Conservation (phyloP, 2,888 invertebrate species). For the Incurvaria masculella region DNA sequence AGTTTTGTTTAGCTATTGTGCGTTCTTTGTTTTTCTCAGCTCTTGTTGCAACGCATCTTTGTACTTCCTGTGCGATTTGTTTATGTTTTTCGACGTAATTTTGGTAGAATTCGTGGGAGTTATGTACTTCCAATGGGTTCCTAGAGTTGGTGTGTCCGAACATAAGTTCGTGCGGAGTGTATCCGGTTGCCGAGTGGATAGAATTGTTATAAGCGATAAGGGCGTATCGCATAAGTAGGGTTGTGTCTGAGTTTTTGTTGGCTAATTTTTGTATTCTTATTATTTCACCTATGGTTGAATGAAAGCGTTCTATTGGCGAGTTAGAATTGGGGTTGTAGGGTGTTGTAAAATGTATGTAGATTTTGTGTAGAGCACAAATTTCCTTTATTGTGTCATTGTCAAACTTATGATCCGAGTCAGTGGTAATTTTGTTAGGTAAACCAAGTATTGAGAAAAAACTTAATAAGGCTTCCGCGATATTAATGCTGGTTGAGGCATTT, state of each 20-base stretch:
- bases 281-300: conserved; percentile 16
- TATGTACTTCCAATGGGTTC: background rate
- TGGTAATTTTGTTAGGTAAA: conserved; percentile 7
- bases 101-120: background rate
- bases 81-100: background rate
- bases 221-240: conserved; percentile 5
- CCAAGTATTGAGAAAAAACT: conserved; percentile 5
- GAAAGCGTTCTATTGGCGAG: conserved; percentile 15
- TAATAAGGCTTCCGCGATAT: conserved; percentile 8
- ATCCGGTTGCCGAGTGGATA: background rate
- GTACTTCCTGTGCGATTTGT: background rate
- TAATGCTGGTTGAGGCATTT: conserved; percentile 11
- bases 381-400: conserved; percentile 13
- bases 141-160: background rate
- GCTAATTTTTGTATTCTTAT: conserved; percentile 5
- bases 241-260: conserved; percentile 5
- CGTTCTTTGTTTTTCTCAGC: background rate
- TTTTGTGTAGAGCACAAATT: conserved; percentile 13
- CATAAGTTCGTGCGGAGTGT: background rate
- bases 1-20: background rate
- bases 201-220: conserved; percentile 3
- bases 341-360: conserved; percentile 14
- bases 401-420: conserved; percentile 11
- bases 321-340: conserved; percentile 14
- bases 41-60: background rate